These are phyloP conservation scores for Plebejus melissa DNA, from an alignment of 2,888 invertebrate species.

Conservation along the genomic window DNA sequence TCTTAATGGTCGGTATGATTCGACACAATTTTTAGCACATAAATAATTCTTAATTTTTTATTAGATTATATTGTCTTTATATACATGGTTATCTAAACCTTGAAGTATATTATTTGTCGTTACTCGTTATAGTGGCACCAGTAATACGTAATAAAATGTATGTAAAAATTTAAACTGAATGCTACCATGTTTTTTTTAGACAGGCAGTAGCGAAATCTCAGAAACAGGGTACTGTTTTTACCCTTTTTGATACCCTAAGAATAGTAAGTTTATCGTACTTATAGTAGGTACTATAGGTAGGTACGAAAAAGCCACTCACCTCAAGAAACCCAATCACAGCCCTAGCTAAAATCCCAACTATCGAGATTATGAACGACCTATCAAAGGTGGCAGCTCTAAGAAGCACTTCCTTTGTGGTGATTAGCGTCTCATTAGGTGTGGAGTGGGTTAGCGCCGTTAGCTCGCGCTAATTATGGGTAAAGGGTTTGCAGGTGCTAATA, in stretches of 20 bases:
- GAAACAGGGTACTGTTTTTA: no score
- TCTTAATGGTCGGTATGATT: no score
- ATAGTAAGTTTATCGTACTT: not conserved
- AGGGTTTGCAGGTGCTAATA: constrained; percentile 12
- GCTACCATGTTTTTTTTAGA: no score
- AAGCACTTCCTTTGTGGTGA: constrained; percentile 52
- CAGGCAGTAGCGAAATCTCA: no score
- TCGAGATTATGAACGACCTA: not conserved
- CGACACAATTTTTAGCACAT: no score
- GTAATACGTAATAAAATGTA: no score
- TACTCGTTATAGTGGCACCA: no score
- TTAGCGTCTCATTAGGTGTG: constrained; percentile 53
- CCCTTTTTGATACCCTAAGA: not conserved
- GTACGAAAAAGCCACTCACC: not conserved
- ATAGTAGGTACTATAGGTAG: not conserved
- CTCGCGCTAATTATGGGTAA: constrained; percentile 21
- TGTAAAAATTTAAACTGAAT: no score
- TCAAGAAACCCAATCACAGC: not conserved
- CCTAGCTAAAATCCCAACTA: not conserved
- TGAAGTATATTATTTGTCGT: no score
- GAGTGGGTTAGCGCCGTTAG: constrained; percentile 49
- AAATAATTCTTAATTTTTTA: no score
- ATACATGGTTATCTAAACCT: no score
- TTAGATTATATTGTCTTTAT: no score
- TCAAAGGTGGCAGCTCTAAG: constrained; percentile 31